phyloP scores from a whole-genome alignment of 2,888 invertebrate species.

The Calliscelio sp. region DNA sequence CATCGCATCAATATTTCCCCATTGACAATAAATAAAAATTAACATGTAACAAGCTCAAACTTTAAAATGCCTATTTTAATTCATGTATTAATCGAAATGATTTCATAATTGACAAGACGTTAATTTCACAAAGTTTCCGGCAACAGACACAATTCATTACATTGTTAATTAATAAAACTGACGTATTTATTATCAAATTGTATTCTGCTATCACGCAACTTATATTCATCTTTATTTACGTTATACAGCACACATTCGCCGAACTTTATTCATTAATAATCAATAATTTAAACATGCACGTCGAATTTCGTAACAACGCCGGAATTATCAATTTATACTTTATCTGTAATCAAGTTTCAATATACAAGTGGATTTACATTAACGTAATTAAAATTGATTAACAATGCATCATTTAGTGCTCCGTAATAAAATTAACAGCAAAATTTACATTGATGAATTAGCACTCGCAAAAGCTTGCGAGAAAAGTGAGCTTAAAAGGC shows the following conservation, averaged over 20 bases:
- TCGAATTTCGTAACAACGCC: slow-evolving; percentile 9
- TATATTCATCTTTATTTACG: slow-evolving; percentile 16
- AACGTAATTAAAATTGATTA: slow-evolving; percentile 29
- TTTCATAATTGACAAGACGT: not conserved
- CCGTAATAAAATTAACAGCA: slow-evolving; percentile 14
- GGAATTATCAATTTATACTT: slow-evolving; percentile 20
- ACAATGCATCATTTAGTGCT: not conserved
- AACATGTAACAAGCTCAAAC: not conserved
- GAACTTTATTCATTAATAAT: slow-evolving; percentile 31
- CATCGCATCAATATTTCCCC: slow-evolving; percentile 27
- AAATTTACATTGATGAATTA: slow-evolving; percentile 25
- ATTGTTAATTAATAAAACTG: slow-evolving; percentile 17
- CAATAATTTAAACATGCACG: slow-evolving; percentile 23
- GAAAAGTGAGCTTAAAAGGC: not conserved
- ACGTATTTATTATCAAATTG: slow-evolving; percentile 7
- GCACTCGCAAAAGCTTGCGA: not conserved
- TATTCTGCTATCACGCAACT: not conserved
- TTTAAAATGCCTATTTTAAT: not conserved
- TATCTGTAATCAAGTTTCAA: slow-evolving; percentile 8
- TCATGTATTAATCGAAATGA: not conserved
- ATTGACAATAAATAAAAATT: slow-evolving; percentile 41
- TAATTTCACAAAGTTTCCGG: slow-evolving; percentile 8
- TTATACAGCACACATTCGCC: not conserved
- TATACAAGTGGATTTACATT: slow-evolving; percentile 21
- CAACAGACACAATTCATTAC: slow-evolving; percentile 14